Evolutionary conservation across 2,888 invertebrate species (phyloP), one percentile per base, ranked within the genome.

Genomic region (Cybosia mesomella): DNA sequence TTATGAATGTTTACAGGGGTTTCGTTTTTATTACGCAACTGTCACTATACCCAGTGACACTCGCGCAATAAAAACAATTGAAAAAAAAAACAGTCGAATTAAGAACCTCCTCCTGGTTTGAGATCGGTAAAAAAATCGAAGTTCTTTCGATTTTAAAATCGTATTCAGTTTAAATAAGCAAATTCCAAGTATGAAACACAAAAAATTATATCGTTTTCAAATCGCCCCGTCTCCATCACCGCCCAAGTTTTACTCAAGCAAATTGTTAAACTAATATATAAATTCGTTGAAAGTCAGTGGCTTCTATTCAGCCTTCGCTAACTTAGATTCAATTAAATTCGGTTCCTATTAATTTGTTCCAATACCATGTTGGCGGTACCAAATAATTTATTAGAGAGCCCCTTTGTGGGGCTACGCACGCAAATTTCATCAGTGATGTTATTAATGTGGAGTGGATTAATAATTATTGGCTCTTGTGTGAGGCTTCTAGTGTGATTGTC

Each of bases 231-330:
- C 77, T 13, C 18, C 28, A 82, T 81, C 71, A 71, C 66, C 67
- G 24, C 54, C 70, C 68, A 70, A 77, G 82, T 83, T 76, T 82
- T 80, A 85, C 85, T 85, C 78, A 80, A 83, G 79, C 82, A 86
- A 87, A 86, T 86, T 87, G 89, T 84, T 87, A 81, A 87, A 85
- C 89, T 88, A 87, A 87, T 88, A 87, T 87, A 87, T 86, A 87
- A 88, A 89, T 87, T 89, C 77, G 76, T 72, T 77, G 85, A 87
- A 87, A 89, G 86, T 86, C 88, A 84, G 85, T 79, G 87, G 85
- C 80, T 87, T 81, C 83, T 72, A 85, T 83, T 81, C 84, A 81
- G 68, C 76, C 71, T 83, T 85, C 83, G 76, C 75, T 69, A 76
- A 79, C 84, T 87, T 84, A 83, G 83, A 86, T 89, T 89, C 84